These are phyloP conservation scores for Rostratula benghalensis DNA, from an alignment of 2,113 vertebrate species.

Conservation along the genomic window DNA sequence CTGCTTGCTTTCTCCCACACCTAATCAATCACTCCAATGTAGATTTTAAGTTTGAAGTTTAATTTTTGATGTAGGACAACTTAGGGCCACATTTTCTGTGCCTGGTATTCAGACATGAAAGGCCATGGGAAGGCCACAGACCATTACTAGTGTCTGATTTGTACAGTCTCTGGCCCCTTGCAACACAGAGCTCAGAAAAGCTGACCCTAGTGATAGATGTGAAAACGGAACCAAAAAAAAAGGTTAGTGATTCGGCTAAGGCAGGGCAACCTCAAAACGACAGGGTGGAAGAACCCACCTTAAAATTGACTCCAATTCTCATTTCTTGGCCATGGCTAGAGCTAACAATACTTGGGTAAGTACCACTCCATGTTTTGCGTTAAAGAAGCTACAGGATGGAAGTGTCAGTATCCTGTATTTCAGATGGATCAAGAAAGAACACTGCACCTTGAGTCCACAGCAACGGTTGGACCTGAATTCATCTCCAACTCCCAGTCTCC, in stretches of 20 bases:
- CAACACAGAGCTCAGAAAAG: neutral
- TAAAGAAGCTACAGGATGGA: neutral
- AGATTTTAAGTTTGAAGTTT: neutral
- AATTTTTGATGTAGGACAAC: neutral
- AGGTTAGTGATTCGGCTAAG: neutral
- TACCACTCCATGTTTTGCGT: neutral
- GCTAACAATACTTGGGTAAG: neutral
- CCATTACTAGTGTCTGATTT: neutral
- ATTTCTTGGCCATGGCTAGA: neutral
- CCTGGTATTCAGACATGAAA: neutral
- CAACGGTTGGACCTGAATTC: neutral
- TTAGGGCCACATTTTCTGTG: neutral
- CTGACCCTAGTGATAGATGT: accelerated
- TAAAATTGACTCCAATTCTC: neutral
- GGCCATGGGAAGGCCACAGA: neutral
- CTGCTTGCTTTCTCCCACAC: neutral
- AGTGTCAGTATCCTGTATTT: neutral
- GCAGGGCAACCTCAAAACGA: too few species aligned
- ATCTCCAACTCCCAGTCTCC: neutral
- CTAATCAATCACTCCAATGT: neutral
- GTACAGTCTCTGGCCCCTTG: neutral
- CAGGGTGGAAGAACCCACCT: neutral
- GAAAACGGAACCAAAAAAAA: neutral
- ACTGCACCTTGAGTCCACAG: neutral
- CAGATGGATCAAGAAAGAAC: neutral